phyloP scores from a whole-genome alignment of 2,797 vertebrate genomes.

The Mormyrus hasselquistii region DNA sequence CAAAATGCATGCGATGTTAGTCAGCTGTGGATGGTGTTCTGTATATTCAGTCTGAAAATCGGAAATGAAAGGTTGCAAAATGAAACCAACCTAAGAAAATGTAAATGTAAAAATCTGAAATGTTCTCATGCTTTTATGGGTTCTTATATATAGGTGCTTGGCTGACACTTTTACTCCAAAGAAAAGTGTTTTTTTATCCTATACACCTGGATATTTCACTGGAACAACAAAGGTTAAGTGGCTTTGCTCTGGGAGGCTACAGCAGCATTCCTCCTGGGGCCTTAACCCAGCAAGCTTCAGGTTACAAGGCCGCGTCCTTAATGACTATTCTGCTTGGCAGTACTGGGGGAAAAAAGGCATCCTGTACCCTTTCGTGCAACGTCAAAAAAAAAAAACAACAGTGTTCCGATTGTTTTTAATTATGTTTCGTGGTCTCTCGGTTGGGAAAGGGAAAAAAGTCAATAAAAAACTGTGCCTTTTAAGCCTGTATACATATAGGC shows the following conservation, averaged over 20 bases:
- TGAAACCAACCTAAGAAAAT: not conserved
- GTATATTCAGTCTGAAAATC: not conserved
- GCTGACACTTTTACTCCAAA: not conserved
- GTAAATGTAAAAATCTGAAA: not conserved
- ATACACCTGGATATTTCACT: not conserved
- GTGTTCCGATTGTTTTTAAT: not conserved
- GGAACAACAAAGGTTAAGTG: constrained; percentile 2
- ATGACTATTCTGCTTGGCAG: not conserved
- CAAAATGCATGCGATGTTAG: not conserved
- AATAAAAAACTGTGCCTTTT: not conserved
- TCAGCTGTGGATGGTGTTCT: not conserved
- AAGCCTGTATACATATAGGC: not conserved
- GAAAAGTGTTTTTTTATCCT: not conserved
- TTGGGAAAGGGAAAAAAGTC: not conserved
- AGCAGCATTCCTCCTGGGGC: not conserved
- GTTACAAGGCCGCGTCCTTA: not conserved
- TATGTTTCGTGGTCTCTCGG: not conserved
- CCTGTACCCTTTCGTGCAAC: not conserved
- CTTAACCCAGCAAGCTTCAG: not conserved
- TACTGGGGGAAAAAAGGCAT: not conserved
- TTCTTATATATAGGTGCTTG: not conserved
- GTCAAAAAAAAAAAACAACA: not conserved
- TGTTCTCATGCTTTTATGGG: not conserved
- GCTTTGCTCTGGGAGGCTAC: not conserved
- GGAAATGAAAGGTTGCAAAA: too few relatives aligned